A percentile compares a stretch with the other conserved stretches of the same genome.
Evolutionary conservation across 1,140 invertebrate species (phyloP).

Genomic region (Halyomorpha halys): DNA sequence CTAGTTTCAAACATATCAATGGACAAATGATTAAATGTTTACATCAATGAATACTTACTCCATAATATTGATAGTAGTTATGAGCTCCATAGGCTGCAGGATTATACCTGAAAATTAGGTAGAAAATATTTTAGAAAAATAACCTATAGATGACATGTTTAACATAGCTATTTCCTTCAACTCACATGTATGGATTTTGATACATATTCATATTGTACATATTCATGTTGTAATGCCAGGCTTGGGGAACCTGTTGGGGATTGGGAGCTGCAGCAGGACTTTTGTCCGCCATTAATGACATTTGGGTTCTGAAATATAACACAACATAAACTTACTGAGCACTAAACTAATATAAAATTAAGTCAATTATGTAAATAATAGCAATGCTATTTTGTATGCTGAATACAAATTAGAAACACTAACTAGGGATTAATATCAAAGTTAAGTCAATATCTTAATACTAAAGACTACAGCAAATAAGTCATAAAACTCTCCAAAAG

Average conservation of each 20-base stretch:
- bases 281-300: conserved; percentile 14
- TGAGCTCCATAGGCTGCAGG: conserved; percentile 1
- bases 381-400: too few species aligned
- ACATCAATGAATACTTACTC: neutral
- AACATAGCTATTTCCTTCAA: neutral
- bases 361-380: too few species aligned
- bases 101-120: conserved; percentile 1
- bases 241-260: conserved; percentile 1
- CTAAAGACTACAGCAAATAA: too few species aligned
- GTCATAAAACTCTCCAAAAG: too few species aligned
- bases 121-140: neutral
- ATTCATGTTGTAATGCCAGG: conserved; percentile 17
- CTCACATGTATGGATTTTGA: conserved; percentile 15
- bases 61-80: conserved; percentile 14
- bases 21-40: neutral
- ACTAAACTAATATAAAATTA: too few species aligned
- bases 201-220: conserved; percentile 19
- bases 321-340: too few species aligned
- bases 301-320: neutral
- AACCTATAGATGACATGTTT: neutral
- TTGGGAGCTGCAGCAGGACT: conserved; percentile 3
- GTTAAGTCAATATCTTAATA: too few species aligned
- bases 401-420: too few species aligned
- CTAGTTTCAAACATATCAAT: neutral
- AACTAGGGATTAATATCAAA: too few species aligned